Conservation (phyloP, 2,888 invertebrate species). For the Scaptomyza parva region DNA sequence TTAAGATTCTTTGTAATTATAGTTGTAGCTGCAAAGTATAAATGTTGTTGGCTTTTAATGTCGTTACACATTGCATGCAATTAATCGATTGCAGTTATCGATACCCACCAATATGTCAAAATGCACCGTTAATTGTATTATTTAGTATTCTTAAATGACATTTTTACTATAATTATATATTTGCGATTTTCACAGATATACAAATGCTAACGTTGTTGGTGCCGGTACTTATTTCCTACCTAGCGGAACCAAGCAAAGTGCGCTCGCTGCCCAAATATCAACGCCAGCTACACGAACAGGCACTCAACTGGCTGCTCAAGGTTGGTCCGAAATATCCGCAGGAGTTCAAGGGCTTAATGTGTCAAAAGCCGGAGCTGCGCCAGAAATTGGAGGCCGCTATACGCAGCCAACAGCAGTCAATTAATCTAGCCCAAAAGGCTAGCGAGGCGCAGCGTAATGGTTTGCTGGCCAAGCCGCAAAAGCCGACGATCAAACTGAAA, state of each 20-base stretch:
- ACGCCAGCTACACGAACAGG: constrained; percentile 93
- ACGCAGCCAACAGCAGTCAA: constrained; percentile 89
- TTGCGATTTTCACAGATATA: constrained; percentile 88
- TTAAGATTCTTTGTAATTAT: constrained; percentile 18
- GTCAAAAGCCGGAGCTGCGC: constrained; percentile 92
- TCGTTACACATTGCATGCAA: constrained; percentile 59
- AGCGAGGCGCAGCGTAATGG: constrained; percentile 85
- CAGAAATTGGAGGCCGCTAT: constrained; percentile 94
- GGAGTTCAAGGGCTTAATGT: constrained; percentile 96
- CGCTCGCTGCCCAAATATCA: constrained; percentile 88
- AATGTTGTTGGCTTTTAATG: constrained; percentile 66
- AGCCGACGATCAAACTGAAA: constrained; percentile 95
- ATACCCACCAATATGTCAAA: not conserved
- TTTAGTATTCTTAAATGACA: not conserved
- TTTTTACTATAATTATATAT: not conserved
- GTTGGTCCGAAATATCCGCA: constrained; percentile 97
- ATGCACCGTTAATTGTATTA: constrained; percentile 29
- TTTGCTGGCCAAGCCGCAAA: constrained; percentile 83
- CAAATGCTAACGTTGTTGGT: constrained; percentile 95
- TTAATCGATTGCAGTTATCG: constrained; percentile 28
- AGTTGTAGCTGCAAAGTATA: constrained; percentile 40
- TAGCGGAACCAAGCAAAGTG: constrained; percentile 89
- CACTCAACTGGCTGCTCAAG: constrained; percentile 94
- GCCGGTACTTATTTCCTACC: constrained; percentile 94
- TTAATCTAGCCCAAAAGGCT: constrained; percentile 85